Percentiles rank a stretch among this genome's conserved stretches.
phyloP scores from a whole-genome alignment of 2,113 vertebrate species.

The Ochotona princeps region DNA sequence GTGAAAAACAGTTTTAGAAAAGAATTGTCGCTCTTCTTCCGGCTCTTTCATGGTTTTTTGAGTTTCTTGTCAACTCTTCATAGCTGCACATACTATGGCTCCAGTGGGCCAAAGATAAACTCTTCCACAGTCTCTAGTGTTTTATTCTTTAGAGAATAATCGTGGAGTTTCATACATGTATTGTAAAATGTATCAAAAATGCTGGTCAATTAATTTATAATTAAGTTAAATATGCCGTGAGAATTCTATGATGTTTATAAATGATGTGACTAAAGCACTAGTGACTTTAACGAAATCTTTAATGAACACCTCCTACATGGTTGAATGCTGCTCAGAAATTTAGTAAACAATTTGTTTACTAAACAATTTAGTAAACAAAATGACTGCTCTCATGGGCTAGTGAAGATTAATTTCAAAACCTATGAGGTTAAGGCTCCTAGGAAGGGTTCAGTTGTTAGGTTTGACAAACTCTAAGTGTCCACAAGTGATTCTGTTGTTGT shows the following conservation, averaged over 20 bases:
- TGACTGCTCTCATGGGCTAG: neutral
- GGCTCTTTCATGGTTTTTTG: neutral
- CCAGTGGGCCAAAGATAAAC: neutral
- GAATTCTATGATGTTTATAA: neutral
- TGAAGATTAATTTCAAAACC: neutral
- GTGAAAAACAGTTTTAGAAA: neutral
- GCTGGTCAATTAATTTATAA: neutral
- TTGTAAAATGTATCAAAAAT: neutral
- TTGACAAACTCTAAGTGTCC: neutral
- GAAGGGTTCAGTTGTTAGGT: neutral
- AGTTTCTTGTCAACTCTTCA: neutral
- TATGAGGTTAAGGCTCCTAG: neutral
- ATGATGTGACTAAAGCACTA: neutral
- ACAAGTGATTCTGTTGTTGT: neutral
- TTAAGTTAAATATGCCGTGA: neutral
- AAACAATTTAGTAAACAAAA: neutral
- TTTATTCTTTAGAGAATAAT: neutral
- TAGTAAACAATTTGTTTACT: too few species aligned
- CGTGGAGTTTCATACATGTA: neutral
- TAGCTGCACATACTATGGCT: neutral
- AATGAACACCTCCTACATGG: neutral
- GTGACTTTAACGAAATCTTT: conserved; percentile 6
- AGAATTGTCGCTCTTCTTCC: neutral
- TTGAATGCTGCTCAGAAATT: neutral
- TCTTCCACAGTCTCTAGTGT: neutral